Evolutionary conservation across 1,140 invertebrate genomes (phyloP), one percentile per base, ranked within the genome.

Genomic region (Neodiprion pinetum): DNA sequence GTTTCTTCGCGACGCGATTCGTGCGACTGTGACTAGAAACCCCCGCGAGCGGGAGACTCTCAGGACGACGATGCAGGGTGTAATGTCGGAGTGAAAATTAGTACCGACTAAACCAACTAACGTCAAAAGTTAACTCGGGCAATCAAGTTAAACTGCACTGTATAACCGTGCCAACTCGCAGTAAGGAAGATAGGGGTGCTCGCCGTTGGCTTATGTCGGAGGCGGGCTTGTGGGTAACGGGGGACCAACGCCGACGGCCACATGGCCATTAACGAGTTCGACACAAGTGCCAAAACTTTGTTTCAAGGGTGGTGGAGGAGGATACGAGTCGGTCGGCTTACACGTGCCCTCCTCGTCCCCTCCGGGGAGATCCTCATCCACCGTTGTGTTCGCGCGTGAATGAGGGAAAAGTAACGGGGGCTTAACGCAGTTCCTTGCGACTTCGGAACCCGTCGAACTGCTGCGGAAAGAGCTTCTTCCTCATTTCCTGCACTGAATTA

Each of bases 261-360:
- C 66, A 70, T 74, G 76, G 72, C 76, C 77, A 81, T 81, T 81
- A 81, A 81, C 80, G 75, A 80, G 80, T 79, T 80, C 76, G 76
- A 79, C 80, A 77, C 77, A 80, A 81, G 76, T 77, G 77, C 73
- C 71, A 61, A 61, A 61, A 61, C 11, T 61, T 61, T 61, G 28
- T 40, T 40, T 40, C 28, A 40, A 40, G 28, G 9, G 53, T 12
- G 7, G 28, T 40, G 5, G 28, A 76, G 73, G 78, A 81, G 79
- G 68, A 17, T 17, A 53, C 23, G 69, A 68, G 75, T 73, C 71
- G 74, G 72, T 66, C 74, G 72, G 72, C 74, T 67, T 78, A 78
- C 75, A 74, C 78, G 75, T 75, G 79, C 68, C 66, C 49, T 49
- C 9, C 10, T 76, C 53, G 66, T 28, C 65, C 53, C 67, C 66